These are phyloP conservation scores for Siniperca knerii DNA, from an alignment of 2,113 vertebrate genomes.

Conservation along the genomic window DNA sequence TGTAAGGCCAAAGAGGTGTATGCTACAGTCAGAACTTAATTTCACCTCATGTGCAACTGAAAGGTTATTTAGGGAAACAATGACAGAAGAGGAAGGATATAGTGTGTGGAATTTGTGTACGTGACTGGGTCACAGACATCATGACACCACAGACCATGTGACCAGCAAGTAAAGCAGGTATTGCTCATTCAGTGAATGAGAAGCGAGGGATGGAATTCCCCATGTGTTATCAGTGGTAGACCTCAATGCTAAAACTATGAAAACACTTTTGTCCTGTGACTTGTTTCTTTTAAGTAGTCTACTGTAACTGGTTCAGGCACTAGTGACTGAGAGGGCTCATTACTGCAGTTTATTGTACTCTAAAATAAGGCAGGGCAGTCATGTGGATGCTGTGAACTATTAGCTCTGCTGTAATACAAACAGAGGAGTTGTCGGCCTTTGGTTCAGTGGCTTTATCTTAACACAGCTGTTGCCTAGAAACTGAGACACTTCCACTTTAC, in stretches of 20 bases:
- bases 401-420: slow-evolving; percentile 18
- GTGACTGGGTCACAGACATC: slow-evolving; percentile 60
- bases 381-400: slow-evolving; percentile 22
- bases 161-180: slow-evolving; percentile 21
- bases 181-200: background rate
- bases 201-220: background rate
- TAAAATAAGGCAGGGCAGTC: background rate
- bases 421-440: background rate
- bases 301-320: background rate
- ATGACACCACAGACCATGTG: slow-evolving; percentile 56
- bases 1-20: background rate
- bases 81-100: slow-evolving; percentile 47
- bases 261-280: background rate
- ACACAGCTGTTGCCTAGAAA: slow-evolving; percentile 56
- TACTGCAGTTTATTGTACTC: background rate
- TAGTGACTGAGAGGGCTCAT: background rate
- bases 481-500: slow-evolving; percentile 33
- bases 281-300: background rate
- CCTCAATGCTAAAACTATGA: background rate
- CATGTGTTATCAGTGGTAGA: background rate
- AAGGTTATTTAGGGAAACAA: slow-evolving; percentile 53
- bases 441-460: background rate
- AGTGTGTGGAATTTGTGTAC: slow-evolving; percentile 43
- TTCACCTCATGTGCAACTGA: background rate
- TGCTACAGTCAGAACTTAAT: background rate